A percentile compares a stretch with the other conserved stretches of the same genome.
phyloP scores from a whole-genome alignment of 2,113 vertebrate genomes.

The Andinoacara biseriatus region DNA sequence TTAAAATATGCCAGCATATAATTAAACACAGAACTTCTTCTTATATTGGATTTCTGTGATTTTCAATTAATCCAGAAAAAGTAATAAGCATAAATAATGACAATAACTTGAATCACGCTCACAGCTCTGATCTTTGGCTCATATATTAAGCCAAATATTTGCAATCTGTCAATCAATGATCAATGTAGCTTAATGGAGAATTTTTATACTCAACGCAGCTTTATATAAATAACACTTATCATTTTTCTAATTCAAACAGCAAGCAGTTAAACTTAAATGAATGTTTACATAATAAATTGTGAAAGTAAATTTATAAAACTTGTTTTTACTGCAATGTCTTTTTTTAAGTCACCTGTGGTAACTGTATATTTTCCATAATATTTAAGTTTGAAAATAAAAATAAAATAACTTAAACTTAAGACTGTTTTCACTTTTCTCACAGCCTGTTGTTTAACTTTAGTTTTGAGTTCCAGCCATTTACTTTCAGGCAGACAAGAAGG shows the following conservation, averaged over 20 bases:
- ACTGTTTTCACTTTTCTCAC: background rate
- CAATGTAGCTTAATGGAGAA: background rate
- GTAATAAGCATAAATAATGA: background rate
- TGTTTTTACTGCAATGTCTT: background rate
- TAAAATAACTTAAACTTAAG: background rate
- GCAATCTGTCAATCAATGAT: too few species aligned
- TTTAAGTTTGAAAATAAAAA: background rate
- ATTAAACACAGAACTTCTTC: too few species aligned
- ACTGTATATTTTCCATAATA: background rate
- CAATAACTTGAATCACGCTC: background rate
- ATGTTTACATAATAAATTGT: background rate
- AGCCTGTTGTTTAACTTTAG: background rate
- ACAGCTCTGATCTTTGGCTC: background rate
- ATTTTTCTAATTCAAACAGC: background rate
- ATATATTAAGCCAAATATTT: background rate
- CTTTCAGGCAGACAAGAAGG: slow-evolving; percentile 41
- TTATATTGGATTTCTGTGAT: background rate
- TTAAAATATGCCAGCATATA: too few species aligned
- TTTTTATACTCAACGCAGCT: background rate
- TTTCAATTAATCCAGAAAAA: background rate
- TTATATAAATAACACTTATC: background rate
- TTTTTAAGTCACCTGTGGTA: background rate
- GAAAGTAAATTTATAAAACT: background rate
- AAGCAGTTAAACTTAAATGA: background rate
- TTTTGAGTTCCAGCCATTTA: slow-evolving; percentile 32